Evolutionary conservation across 2,113 vertebrate genomes (phyloP).

Genomic region (Ptyas mucosa): DNA sequence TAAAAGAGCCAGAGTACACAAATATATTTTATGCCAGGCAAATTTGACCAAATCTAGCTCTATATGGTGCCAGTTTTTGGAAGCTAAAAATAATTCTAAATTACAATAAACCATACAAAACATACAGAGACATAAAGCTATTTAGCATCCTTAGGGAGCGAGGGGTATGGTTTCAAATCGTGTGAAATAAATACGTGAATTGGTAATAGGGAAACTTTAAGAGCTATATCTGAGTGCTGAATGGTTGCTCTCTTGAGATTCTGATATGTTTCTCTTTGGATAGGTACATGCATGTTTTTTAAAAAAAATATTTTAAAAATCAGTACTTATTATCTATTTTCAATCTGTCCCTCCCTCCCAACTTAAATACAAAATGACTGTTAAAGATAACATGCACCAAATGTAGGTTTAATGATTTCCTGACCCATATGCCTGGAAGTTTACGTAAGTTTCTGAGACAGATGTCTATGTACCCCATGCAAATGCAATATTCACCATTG

Average conservation of each 20-base stretch:
- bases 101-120: background rate
- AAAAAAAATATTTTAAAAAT: background rate
- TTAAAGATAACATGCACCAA: background rate
- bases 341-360: background rate
- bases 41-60: background rate
- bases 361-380: background rate
- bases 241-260: background rate
- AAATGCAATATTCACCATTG: background rate
- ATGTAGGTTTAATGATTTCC: background rate
- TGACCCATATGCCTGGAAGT: background rate
- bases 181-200: background rate
- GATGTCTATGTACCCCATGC: background rate
- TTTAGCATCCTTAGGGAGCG: slow-evolving; percentile 2
- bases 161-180: background rate
- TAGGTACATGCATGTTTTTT: background rate
- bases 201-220: background rate
- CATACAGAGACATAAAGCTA: background rate
- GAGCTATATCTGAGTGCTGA: background rate
- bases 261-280: background rate
- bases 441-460: background rate
- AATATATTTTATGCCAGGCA: slow-evolving; percentile 8
- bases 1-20: background rate
- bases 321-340: background rate
- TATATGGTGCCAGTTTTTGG: background rate
- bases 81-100: background rate